Conservation (phyloP, 1,140 invertebrate species). For the Anadara kagoshimensis region DNA sequence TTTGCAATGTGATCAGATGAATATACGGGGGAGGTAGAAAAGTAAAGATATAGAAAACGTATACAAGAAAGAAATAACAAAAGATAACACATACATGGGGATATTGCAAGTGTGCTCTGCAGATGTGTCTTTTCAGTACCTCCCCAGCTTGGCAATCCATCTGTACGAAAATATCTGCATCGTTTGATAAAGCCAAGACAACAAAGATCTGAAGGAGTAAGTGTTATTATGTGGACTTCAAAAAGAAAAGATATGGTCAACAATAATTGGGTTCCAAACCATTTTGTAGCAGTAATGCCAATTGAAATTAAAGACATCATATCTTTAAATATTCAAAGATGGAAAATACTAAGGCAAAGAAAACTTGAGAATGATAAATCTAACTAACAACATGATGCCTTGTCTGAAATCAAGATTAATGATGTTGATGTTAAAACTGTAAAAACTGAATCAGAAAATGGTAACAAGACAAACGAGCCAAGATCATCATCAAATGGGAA, state of each 20-base stretch:
- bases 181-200: conserved; percentile 2
- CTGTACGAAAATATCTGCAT: conserved; percentile 2
- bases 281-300: conserved; percentile 8
- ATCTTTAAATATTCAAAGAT: not conserved
- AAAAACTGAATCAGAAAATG: too few relatives aligned
- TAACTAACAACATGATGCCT: too few relatives aligned
- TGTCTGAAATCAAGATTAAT: too few relatives aligned
- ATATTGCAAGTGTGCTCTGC: conserved; percentile 26
- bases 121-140: conserved; percentile 3
- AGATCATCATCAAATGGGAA: too few relatives aligned
- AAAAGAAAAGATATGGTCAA: conserved; percentile 13
- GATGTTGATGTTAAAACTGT: too few relatives aligned
- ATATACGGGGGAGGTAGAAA: too few relatives aligned
- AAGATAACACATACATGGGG: conserved; percentile 12
- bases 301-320: not conserved
- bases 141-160: conserved; percentile 11
- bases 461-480: too few relatives aligned
- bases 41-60: too few relatives aligned
- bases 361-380: too few relatives aligned
- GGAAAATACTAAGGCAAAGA: too few relatives aligned
- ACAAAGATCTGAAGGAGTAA: not conserved
- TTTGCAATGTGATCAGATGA: too few relatives aligned
- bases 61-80: not conserved
- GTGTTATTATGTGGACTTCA: conserved; percentile 19
- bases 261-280: conserved; percentile 21